Conservation (phyloP, 2,797 vertebrate genomes). For the Nothura maculosa region DNA sequence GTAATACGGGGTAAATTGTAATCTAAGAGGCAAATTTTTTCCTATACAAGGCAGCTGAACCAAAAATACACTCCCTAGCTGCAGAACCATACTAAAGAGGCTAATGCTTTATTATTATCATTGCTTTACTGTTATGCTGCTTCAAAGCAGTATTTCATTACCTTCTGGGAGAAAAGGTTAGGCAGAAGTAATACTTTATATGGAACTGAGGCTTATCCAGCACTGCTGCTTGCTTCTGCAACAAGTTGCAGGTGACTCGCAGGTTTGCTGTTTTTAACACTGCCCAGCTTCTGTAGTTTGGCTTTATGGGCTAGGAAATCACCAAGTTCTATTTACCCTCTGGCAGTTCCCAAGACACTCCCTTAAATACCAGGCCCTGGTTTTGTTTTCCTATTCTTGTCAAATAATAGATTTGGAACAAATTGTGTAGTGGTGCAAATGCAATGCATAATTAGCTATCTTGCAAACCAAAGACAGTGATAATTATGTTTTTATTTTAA, state of each 20-base stretch:
- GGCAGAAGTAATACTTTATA: neutral
- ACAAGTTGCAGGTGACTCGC: conserved; percentile 11
- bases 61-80: neutral
- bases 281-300: conserved; percentile 16
- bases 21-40: conserved; percentile 5
- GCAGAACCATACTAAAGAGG: neutral
- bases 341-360: conserved; percentile 50
- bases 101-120: neutral
- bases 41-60: conserved; percentile 24
- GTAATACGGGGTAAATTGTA: conserved; percentile 33
- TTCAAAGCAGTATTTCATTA: neutral
- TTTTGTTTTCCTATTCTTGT: conserved; percentile 28
- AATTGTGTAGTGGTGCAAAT: conserved; percentile 50
- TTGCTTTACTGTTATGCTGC: neutral
- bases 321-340: conserved; percentile 50
- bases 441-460: conserved; percentile 51
- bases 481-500: conserved; percentile 56
- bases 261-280: neutral
- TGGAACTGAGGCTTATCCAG: conserved; percentile 8
- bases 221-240: neutral
- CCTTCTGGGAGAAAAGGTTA: conserved; percentile 51
- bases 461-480: conserved; percentile 30
- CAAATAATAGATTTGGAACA: conserved; percentile 70
- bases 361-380: conserved; percentile 6
- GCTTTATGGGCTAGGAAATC: neutral